Evolutionary conservation across 1,140 invertebrate species (phyloP).

Genomic region (Temnothorax curvispinosus): DNA sequence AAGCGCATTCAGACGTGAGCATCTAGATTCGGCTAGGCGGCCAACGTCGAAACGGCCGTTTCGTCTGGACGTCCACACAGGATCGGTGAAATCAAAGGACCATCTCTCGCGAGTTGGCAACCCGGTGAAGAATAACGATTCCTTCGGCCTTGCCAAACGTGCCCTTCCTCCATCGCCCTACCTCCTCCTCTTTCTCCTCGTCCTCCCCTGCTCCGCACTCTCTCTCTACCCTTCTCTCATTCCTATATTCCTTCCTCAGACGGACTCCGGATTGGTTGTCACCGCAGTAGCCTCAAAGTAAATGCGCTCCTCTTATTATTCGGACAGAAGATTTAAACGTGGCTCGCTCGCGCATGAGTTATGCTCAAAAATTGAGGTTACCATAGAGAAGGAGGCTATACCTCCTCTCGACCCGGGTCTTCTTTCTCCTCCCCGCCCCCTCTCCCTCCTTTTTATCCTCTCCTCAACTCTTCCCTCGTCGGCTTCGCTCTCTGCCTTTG

Average conservation of each 20-base stretch:
- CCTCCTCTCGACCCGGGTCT: slow-evolving; percentile 42
- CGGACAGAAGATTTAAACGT: slow-evolving; percentile 81
- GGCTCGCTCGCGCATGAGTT: slow-evolving; percentile 78
- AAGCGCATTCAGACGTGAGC: background rate
- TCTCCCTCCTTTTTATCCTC: slow-evolving; percentile 31
- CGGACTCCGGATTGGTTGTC: slow-evolving; percentile 77
- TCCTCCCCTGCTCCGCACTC: background rate
- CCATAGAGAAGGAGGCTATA: slow-evolving; percentile 65
- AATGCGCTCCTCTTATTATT: slow-evolving; percentile 82
- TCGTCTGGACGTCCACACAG: slow-evolving; percentile 45
- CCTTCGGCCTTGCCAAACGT: slow-evolving; percentile 79
- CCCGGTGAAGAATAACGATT: slow-evolving; percentile 78
- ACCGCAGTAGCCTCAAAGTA: slow-evolving; percentile 80
- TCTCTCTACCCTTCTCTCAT: background rate
- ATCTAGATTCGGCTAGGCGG: background rate
- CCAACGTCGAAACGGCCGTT: slow-evolving; percentile 12
- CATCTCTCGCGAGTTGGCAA: slow-evolving; percentile 64
- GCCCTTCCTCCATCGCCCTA: slow-evolving; percentile 63
- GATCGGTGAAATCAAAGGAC: slow-evolving; percentile 78
- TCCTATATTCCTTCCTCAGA: slow-evolving; percentile 55
- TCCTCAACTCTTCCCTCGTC: slow-evolving; percentile 30
- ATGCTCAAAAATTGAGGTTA: slow-evolving; percentile 82
- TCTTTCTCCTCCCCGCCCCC: slow-evolving; percentile 43
- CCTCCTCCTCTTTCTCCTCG: background rate
- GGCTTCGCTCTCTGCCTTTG: slow-evolving; percentile 51